Conservation (phyloP, 64 coral and sea anemone genomes). For the Stichodactyla helianthus region DNA sequence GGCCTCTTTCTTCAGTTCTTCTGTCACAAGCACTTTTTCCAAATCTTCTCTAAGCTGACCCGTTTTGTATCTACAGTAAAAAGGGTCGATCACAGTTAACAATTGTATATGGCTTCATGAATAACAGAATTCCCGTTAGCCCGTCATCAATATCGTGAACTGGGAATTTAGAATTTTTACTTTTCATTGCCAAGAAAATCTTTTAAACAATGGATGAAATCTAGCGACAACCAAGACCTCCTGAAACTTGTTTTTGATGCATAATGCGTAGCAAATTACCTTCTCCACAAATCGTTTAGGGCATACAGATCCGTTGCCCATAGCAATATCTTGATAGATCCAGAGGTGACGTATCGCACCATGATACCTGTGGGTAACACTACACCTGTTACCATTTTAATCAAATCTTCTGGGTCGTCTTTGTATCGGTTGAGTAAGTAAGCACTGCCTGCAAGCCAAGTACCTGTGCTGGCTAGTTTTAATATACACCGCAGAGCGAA, state of each 20-base stretch:
- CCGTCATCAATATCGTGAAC: no score
- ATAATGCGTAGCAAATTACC: not conserved
- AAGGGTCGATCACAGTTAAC: not conserved
- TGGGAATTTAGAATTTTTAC: no score
- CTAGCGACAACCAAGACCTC: not conserved
- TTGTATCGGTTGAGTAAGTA: conserved; percentile 41
- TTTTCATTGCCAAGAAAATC: no score
- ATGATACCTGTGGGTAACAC: conserved; percentile 41
- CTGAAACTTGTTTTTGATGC: not conserved
- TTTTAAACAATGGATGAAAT: no score
- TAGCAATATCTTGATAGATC: conserved; percentile 32
- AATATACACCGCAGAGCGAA: conserved; percentile 2
- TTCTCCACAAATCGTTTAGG: conserved; percentile 31
- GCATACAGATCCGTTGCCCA: conserved; percentile 25
- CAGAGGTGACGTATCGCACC: conserved; percentile 12
- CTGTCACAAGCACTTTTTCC: conserved; percentile 37
- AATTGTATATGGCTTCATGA: not conserved
- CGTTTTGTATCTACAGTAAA: not conserved
- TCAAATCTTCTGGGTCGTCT: conserved; percentile 35
- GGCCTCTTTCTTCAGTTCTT: conserved; percentile 26
- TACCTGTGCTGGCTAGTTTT: conserved; percentile 25
- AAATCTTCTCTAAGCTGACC: conserved; percentile 23
- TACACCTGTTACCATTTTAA: conserved; percentile 9
- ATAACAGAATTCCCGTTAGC: not conserved
- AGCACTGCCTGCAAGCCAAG: conserved; percentile 33